A percentile compares a stretch with the other conserved stretches of the same genome.
Conservation (phyloP, 2,888 invertebrate species). For the Tachina grossa region DNA sequence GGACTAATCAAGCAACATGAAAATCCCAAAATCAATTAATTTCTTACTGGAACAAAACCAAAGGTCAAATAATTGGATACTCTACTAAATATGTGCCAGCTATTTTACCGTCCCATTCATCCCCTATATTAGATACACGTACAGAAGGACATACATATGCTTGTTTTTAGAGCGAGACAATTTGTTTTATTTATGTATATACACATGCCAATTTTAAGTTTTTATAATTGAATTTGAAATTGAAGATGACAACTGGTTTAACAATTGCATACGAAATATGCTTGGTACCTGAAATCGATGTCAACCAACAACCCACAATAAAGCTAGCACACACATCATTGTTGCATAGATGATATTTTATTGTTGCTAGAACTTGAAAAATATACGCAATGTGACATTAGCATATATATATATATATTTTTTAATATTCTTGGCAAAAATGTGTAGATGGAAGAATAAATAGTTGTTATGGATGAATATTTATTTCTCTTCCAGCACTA, state of each 20-base stretch:
- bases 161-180: constrained; percentile 23
- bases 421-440: background rate
- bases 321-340: constrained; percentile 54
- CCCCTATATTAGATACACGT: background rate
- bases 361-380: constrained; percentile 65
- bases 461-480: constrained; percentile 40
- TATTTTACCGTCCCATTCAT: background rate
- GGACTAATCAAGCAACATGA: too few relatives aligned
- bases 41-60: too few relatives aligned
- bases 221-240: constrained; percentile 82
- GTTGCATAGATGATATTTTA: constrained; percentile 51
- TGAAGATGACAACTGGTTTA: constrained; percentile 81
- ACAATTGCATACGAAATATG: constrained; percentile 74
- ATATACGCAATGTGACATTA: constrained; percentile 74
- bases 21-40: too few relatives aligned
- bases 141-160: too few relatives aligned
- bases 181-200: constrained; percentile 58
- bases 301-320: constrained; percentile 34
- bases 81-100: too few relatives aligned
- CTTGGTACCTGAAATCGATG: constrained; percentile 61
- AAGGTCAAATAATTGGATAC: too few relatives aligned
- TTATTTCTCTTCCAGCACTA: constrained; percentile 12
- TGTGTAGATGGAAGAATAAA: constrained; percentile 39
- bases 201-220: constrained; percentile 75
- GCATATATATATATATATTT: constrained; percentile 61